Evolutionary conservation across 1,140 invertebrate species (phyloP).

Genomic region (Paramacrobiotus metropolitanus): DNA sequence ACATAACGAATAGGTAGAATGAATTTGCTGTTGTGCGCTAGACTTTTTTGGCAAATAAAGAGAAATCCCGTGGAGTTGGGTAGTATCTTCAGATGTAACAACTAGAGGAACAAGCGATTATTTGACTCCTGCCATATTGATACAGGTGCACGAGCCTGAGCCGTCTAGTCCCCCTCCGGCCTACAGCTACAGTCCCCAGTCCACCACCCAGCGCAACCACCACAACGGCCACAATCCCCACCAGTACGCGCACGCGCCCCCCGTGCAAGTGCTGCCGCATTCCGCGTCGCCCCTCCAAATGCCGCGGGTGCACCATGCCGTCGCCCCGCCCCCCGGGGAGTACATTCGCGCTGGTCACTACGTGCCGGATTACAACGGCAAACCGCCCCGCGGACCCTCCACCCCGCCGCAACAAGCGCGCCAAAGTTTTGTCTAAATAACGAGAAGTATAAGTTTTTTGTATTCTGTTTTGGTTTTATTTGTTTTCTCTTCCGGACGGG

Average conservation of each 20-base stretch:
- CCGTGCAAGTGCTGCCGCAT: background rate
- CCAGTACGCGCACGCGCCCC: no score
- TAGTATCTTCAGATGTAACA: no score
- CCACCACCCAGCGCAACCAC: background rate
- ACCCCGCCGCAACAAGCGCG: background rate
- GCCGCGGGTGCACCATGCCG: background rate
- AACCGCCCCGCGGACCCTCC: background rate
- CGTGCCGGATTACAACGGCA: no score
- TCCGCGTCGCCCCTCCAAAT: background rate
- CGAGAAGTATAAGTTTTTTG: background rate
- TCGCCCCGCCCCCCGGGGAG: no score
- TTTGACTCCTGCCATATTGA: no score
- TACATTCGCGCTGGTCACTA: no score
- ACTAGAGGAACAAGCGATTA: no score
- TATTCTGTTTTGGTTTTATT: background rate
- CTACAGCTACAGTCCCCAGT: slow-evolving; percentile 3
- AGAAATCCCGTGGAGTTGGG: no score
- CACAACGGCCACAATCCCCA: background rate
- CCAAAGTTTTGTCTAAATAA: background rate
- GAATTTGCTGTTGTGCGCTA: no score
- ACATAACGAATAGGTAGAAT: no score
- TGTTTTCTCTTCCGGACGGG: background rate
- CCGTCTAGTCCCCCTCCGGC: background rate
- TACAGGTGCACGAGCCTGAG: background rate
- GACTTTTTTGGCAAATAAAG: no score